phyloP scores from a whole-genome alignment of 2,113 vertebrate genomes.

The Halichoerus grypus region DNA sequence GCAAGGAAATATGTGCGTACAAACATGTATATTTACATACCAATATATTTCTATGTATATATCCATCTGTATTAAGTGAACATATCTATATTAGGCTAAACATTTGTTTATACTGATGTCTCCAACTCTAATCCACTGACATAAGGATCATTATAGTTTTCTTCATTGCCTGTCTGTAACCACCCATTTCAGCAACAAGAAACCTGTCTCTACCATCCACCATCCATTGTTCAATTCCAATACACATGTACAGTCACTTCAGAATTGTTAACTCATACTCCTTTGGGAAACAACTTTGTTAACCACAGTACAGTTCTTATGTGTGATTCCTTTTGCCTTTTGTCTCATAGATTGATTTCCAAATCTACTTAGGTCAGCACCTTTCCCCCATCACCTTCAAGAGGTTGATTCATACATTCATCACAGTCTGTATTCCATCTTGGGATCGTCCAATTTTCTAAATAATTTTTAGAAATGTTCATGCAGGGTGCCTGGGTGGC shows the following conservation, averaged over 20 bases:
- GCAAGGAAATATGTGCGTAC: not conserved
- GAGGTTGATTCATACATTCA: not conserved
- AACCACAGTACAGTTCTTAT: not conserved
- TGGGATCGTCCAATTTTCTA: not conserved
- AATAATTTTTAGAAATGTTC: not conserved
- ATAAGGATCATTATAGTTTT: not conserved
- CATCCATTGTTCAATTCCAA: not conserved
- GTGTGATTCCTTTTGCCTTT: not conserved
- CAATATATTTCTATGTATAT: not conserved
- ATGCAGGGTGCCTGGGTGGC: not conserved
- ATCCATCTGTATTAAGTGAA: not conserved
- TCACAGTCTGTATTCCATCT: not conserved
- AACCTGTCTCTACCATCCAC: not conserved
- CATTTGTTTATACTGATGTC: not conserved
- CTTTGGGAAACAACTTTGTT: not conserved
- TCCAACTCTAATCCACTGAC: not conserved
- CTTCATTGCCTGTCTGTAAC: not conserved
- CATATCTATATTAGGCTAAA: not conserved
- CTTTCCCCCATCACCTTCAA: not conserved
- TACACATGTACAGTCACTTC: not conserved
- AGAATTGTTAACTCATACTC: not conserved
- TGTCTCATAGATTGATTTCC: not conserved
- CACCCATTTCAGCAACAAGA: not conserved
- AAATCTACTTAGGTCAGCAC: not conserved
- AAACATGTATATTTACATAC: not conserved